A percentile compares a stretch with the other conserved stretches of the same genome.
Evolutionary conservation across 2,888 invertebrate species (phyloP).

Genomic region (Hesperia comma): DNA sequence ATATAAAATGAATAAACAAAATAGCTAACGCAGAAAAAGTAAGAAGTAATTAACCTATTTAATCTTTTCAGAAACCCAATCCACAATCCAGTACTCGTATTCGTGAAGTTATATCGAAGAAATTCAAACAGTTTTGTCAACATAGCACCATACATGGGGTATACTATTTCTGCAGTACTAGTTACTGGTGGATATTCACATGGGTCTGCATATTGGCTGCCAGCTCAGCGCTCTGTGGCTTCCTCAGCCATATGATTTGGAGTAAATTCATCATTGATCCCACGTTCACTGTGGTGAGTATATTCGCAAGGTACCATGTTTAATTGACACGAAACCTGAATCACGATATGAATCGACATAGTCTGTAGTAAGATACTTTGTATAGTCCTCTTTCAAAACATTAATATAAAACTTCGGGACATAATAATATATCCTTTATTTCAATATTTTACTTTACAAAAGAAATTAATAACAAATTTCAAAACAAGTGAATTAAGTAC

Average conservation of each 20-base stretch:
- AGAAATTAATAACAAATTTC: too few relatives aligned
- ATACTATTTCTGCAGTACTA: constrained; percentile 58
- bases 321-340: too few relatives aligned
- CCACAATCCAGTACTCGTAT: not conserved
- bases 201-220: constrained; percentile 59
- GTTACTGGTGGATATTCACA: constrained; percentile 46
- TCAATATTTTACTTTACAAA: too few relatives aligned
- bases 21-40: too few relatives aligned
- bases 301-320: not conserved
- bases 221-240: constrained; percentile 59
- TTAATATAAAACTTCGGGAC: too few relatives aligned
- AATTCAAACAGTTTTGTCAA: constrained; percentile 56
- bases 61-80: constrained; percentile 7
- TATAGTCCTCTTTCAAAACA: too few relatives aligned
- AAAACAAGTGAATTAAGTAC: too few relatives aligned
- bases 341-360: too few relatives aligned
- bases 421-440: too few relatives aligned
- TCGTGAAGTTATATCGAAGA: constrained; percentile 29
- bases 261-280: constrained; percentile 66
- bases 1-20: too few relatives aligned
- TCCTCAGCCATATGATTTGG: constrained; percentile 71
- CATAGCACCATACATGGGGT: constrained; percentile 67
- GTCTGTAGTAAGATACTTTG: too few relatives aligned
- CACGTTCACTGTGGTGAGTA: constrained; percentile 71
- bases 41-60: too few relatives aligned